Conservation (phyloP, 2,113 vertebrate genomes). For the Rhynchomys soricoides region DNA sequence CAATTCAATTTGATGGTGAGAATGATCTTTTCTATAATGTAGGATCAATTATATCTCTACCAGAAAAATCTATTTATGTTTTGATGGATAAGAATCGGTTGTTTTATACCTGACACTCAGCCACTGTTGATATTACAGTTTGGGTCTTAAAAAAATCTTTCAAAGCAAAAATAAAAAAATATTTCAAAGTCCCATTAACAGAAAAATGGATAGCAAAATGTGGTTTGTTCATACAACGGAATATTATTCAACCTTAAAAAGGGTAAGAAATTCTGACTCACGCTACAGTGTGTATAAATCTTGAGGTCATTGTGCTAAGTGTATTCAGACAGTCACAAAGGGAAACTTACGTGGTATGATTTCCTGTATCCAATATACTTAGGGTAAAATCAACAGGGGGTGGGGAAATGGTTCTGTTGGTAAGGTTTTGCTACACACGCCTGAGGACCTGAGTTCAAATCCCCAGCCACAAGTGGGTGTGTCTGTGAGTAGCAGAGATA, state of each 20-base stretch:
- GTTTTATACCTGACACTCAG: neutral
- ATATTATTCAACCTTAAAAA: neutral
- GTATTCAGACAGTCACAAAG: neutral
- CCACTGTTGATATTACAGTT: neutral
- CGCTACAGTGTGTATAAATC: neutral
- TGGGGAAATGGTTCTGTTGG: neutral
- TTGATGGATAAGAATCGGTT: neutral
- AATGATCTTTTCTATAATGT: neutral
- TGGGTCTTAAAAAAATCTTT: neutral
- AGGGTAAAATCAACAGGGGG: neutral
- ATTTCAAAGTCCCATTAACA: neutral
- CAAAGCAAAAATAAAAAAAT: neutral
- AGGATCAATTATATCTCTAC: neutral
- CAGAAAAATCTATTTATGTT: neutral
- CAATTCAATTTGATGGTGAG: neutral
- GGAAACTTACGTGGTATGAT: neutral
- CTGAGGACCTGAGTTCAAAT: neutral
- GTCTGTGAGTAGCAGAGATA: neutral
- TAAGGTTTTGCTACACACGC: neutral
- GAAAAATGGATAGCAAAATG: neutral
- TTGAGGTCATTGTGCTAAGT: neutral
- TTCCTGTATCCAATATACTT: neutral
- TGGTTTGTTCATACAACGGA: neutral
- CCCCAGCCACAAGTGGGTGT: neutral
- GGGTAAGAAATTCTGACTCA: neutral